Conservation (phyloP, 2,888 invertebrate genomes). For the Chymomyza amoena region DNA sequence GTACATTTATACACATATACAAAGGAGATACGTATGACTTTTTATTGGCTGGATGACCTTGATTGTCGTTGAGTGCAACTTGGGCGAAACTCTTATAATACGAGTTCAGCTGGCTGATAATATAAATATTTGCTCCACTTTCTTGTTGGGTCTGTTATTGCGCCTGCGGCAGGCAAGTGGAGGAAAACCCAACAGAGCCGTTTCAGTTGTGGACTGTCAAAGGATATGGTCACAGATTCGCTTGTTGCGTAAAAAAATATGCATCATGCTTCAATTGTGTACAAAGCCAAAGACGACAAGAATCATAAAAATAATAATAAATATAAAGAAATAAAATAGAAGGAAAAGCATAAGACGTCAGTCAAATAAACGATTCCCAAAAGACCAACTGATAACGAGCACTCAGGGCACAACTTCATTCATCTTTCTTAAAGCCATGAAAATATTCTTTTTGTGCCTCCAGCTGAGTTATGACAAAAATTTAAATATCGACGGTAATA, state of each 20-base stretch:
- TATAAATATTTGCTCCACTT: neutral
- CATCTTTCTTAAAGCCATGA: neutral
- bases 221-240: neutral
- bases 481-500: neutral
- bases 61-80: neutral
- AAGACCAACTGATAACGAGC: neutral
- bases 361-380: neutral
- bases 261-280: neutral
- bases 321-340: neutral
- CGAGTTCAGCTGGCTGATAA: neutral
- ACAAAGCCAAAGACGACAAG: neutral
- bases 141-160: neutral
- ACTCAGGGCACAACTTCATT: neutral
- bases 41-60: neutral
- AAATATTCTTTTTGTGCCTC: neutral
- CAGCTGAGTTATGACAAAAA: neutral
- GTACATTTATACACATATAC: constrained; percentile 9
- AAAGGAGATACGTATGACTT: constrained; percentile 10
- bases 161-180: neutral
- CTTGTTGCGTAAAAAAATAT: neutral
- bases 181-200: neutral
- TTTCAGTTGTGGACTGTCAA: neutral
- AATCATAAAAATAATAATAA: neutral
- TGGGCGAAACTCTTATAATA: neutral
- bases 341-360: neutral